Evolutionary conservation across 2,888 invertebrate genomes (phyloP), one percentile per base, ranked within the genome.

Genomic region (Acanthoscelides obtectus): DNA sequence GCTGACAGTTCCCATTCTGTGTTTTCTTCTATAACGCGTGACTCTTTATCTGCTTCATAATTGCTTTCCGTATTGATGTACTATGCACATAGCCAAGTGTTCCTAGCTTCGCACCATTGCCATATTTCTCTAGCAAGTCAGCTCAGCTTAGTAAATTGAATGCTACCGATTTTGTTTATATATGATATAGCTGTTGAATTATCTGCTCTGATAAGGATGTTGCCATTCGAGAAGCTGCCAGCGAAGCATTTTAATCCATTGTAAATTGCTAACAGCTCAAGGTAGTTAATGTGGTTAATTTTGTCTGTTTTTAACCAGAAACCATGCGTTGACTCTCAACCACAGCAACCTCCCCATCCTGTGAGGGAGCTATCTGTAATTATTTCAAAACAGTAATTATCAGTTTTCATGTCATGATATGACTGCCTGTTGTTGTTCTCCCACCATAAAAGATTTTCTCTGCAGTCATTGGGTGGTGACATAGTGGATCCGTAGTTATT

Each of bases 331-430:
- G 25, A 72, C 20, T 73, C 68, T 1, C 19, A 25, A 0, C 69
- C 66, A 68, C 72, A 77, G 20, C 66, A 66, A n/a, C 74, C 78
- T 5, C 78, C 78, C 78, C 76, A 79, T 4, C 80, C 78, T 0
- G 75, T 72, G 63, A 68, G 20, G 17, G 67, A 73, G 17, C 74
- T 73, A 64, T 76, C 76, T 20, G 74, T 70, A 65, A 68, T 75
- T 65, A 77, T 75, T 67, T 75, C 75, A 22, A 75, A 64, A 21
- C 68, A 20, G 68, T 63, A 72, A 5, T n/a, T 17, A 21, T 70
- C 72, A 2, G 20, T 5, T 65, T 65, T 67, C 1, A 73, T 72
- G 22, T 64, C 64, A 25, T 70, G 71, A 64, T 20, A 8, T 5
- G 69, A 22, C 5, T 3, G 21, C 17, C n/a, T 19, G 27, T 69